Evolutionary conservation across 1,140 invertebrate species (phyloP), one percentile per base, ranked within the genome.

Genomic region (Danaus melanippus): DNA sequence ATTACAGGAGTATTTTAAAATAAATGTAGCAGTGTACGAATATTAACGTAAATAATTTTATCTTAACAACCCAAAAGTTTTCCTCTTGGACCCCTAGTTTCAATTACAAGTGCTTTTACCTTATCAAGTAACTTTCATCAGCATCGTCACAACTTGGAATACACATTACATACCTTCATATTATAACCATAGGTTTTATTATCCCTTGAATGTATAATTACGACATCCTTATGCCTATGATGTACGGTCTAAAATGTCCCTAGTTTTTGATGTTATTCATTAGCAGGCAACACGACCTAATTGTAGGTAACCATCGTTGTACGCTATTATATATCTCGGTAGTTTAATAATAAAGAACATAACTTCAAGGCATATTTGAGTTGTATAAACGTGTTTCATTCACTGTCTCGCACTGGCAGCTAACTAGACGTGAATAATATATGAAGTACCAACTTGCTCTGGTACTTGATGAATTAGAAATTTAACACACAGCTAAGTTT

Each of bases 251-350:
- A 59, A 32, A 55, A 42, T 55, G 21, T 45, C 42, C 54, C 54
- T 53, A 46, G 32, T 59, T 43, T 59, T 53, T 53, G 51, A 43
- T 52, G 56, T 49, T 54, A 59, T 59, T 59, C 57, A 59, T 59
- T 59, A 59, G 57, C 57, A 46, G 47, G 50, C 51, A 50, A 50
- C 17, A 47, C 42, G 57, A 59, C 57, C 57, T 59, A 59, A 59
- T 59, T 59, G 54, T 44, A 32, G 21, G 21, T 32, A 32, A 32
- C 21, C 21, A 32, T 32, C 21, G 21, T 32, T 5, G 21, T 32
- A 32, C 21, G 21, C 21, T 32, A 8, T 32, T 32, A 32, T 32
- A 32, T 32, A 32, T 32, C 21, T 32, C 6, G 21, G 21, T 32
- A 32, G 21, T 32, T 32, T 32, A 32, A 32, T 32, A 32, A 32